Base-by-base conservation (phyloP, 2,797 vertebrate species). In the Liasis olivaceus region DNA sequence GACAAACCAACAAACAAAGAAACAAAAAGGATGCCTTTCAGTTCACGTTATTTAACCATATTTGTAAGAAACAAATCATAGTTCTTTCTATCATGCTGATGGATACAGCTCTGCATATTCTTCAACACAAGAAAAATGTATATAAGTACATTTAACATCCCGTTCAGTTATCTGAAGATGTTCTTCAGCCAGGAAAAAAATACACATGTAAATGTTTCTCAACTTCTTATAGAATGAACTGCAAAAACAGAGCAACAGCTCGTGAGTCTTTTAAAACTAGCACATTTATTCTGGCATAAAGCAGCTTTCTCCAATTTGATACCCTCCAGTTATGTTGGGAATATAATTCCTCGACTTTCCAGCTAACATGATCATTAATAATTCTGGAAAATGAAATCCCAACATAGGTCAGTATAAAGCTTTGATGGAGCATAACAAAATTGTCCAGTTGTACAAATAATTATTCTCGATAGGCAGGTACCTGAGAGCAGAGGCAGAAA, bases 11-110 rank as follows among this genome's bases (percentile, higher is more conserved):
- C 51, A 54, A 54, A n/a, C 8, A 66, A 28, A 56, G 7, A 86
- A 86, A 86, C 51, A 14, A 86, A 13, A 89, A 60, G 13, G 17
- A 51, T 90, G 24, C 17, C 81, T 81, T 28, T 26, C 51, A 54
- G 20, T n/a, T 72, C 77, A 51, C 85, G 24, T 22, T 84, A 58
- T 69, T 72, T 72, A 14, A 87, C 42, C 36, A 91, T 95, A 87
- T 4, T 5, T 1, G 54, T 92, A 77, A 94, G 88, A 94, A 94
- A 93, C 15, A 0, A 13, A 89, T 2, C 0, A 8, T 1, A 89
- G 90, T 89, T 17, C 56, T 88, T 60, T 81, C 66, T 84, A 24
- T 66, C 31, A n/a, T 26, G 36, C 22, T 56, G 17, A 58, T 17
- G 5, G 14, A 89, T 15, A 26, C 42, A 31, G n/a, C 54, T 64